Evolutionary conservation across 2,113 vertebrate species (phyloP).

Genomic region (Mobula birostris): DNA sequence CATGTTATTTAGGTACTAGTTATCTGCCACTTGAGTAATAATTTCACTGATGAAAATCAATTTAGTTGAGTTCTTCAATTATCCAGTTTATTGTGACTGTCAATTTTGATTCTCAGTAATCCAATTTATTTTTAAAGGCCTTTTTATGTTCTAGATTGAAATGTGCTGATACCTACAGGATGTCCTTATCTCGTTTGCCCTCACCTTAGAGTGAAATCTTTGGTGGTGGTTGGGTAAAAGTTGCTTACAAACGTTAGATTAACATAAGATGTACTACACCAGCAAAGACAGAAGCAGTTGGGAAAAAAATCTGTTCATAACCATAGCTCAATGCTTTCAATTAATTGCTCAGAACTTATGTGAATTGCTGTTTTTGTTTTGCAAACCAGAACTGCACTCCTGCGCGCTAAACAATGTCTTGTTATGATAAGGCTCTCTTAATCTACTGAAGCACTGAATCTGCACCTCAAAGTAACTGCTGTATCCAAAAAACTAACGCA

Average conservation of each 20-base stretch:
- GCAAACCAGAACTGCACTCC: neutral
- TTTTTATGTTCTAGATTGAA: neutral
- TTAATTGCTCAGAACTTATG: neutral
- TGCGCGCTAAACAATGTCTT: neutral
- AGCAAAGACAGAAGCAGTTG: neutral
- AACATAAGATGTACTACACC: neutral
- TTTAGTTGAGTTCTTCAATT: conserved; percentile 8
- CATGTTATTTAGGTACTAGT: neutral
- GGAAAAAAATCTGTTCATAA: neutral
- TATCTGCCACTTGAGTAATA: neutral
- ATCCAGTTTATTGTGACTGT: neutral
- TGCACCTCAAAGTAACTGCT: too few relatives aligned
- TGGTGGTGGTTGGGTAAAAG: neutral
- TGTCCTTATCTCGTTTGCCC: neutral
- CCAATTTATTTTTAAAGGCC: neutral
- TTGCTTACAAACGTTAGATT: neutral
- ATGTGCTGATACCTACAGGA: neutral
- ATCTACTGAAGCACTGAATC: too few relatives aligned
- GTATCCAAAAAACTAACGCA: too few relatives aligned
- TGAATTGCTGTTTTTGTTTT: neutral
- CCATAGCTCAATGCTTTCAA: neutral
- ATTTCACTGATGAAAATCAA: conserved; percentile 21
- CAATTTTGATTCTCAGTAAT: neutral
- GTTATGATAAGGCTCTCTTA: too few relatives aligned
- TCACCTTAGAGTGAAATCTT: neutral